Conservation (phyloP, 2,888 invertebrate genomes). For the Drosophila hamatofila region DNA sequence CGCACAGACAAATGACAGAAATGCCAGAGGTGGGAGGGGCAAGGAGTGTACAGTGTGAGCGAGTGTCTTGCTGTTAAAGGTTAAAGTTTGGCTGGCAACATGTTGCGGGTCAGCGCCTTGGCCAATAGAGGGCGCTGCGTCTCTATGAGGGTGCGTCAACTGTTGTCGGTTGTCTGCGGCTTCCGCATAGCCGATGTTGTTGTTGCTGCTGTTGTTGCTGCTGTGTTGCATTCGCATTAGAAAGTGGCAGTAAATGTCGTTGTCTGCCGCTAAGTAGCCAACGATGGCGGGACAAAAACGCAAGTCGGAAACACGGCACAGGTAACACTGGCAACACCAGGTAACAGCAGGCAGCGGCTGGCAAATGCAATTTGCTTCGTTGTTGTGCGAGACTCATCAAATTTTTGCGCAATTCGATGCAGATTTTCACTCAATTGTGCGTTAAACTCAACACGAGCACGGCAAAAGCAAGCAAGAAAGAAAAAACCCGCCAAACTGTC, state of each 20-base stretch:
- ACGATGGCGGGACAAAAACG: not conserved
- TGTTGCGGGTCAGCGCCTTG: slow-evolving; percentile 36
- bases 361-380: slow-evolving; percentile 36
- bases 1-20: not conserved
- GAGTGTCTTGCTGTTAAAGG: not conserved
- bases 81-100: slow-evolving; percentile 19
- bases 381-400: slow-evolving; percentile 44
- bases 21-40: not conserved
- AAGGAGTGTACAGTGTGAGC: not conserved
- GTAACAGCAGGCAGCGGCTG: not conserved
- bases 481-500: slow-evolving; percentile 52
- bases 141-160: slow-evolving; percentile 43
- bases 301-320: slow-evolving; percentile 5
- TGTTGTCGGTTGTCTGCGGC: slow-evolving; percentile 29
- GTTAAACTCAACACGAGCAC: slow-evolving; percentile 25
- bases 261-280: slow-evolving; percentile 39
- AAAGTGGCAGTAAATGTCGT: slow-evolving; percentile 62
- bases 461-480: slow-evolving; percentile 2
- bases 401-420: slow-evolving; percentile 59
- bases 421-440: slow-evolving; percentile 73
- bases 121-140: slow-evolving; percentile 10
- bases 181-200: slow-evolving; percentile 32
- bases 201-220: slow-evolving; percentile 12
- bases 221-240: slow-evolving; percentile 46
- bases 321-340: slow-evolving; percentile 1